Conservation (phyloP, 2,113 vertebrate genomes). For the Condylura cristata region DNA sequence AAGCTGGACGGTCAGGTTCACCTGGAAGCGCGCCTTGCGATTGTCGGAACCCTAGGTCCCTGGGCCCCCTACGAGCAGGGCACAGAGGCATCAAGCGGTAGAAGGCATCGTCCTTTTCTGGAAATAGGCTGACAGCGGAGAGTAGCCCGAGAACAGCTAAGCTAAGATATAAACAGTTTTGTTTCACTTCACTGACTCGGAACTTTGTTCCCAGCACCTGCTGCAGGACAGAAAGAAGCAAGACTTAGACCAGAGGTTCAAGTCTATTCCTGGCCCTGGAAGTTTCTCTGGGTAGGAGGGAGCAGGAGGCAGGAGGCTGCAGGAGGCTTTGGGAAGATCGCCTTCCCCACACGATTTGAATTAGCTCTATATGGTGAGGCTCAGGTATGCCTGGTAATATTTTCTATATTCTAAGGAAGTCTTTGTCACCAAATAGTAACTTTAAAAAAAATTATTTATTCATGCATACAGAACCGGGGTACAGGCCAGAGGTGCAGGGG, state of each 20-base stretch:
- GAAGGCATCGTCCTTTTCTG: neutral
- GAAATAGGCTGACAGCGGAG: neutral
- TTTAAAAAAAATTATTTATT: too few relatives aligned
- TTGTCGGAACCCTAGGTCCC: neutral
- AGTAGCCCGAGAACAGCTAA: neutral
- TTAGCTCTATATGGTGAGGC: neutral
- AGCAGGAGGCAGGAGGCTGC: neutral
- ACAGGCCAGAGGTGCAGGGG: too few relatives aligned
- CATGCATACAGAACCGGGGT: too few relatives aligned
- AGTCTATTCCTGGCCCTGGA: neutral
- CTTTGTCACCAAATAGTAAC: neutral
- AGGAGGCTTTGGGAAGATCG: neutral
- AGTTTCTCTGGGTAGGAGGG: neutral
- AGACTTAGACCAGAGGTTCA: neutral
- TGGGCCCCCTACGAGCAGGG: neutral
- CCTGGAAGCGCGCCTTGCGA: neutral
- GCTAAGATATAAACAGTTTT: neutral
- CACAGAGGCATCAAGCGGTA: neutral
- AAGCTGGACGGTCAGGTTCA: slow-evolving; percentile 51
- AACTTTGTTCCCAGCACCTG: neutral
- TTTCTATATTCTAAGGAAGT: neutral
- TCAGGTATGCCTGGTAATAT: neutral
- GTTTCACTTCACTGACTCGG: neutral
- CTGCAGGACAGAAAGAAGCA: neutral
- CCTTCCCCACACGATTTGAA: neutral